Percentiles rank a stretch among this genome's conserved stretches.
Conservation (phyloP, 2,888 invertebrate genomes). For the Coenonympha arcania region DNA sequence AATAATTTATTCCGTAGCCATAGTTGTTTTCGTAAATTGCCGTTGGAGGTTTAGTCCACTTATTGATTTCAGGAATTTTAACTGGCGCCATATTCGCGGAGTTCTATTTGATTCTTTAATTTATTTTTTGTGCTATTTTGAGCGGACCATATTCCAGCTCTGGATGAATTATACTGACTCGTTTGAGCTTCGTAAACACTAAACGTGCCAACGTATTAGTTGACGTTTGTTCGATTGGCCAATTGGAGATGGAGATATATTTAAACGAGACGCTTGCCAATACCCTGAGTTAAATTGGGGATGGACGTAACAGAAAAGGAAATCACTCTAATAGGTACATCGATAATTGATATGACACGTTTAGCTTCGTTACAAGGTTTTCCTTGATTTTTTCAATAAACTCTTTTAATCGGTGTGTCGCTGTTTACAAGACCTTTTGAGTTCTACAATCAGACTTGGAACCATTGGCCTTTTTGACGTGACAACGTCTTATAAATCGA, state of each 20-base stretch:
- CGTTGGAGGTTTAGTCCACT: conserved; percentile 76
- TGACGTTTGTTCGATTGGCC: conserved; percentile 49
- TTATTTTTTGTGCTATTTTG: conserved; percentile 40
- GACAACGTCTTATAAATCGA: no score
- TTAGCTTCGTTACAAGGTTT: background rate
- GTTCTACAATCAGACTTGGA: no score
- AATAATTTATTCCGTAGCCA: conserved; percentile 86
- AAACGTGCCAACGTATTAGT: conserved; percentile 56
- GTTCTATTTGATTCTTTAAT: conserved; percentile 22
- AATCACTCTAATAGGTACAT: conserved; percentile 9
- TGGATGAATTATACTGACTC: conserved; percentile 50
- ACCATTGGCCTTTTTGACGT: no score
- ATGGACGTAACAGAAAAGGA: conserved; percentile 29
- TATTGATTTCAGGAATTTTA: conserved; percentile 57
- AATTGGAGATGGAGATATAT: conserved; percentile 59
- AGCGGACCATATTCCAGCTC: conserved; percentile 52
- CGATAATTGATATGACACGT: background rate
- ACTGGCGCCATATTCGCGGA: conserved; percentile 52
- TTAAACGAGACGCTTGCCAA: conserved; percentile 63
- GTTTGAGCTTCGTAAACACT: conserved; percentile 50
- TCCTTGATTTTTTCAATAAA: background rate
- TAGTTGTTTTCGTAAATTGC: conserved; percentile 86
- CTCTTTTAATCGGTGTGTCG: no score
- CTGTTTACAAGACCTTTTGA: no score
- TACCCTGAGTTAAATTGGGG: conserved; percentile 34